phyloP scores from a whole-genome alignment of 2,113 vertebrate genomes.

The Meriones unguiculatus region DNA sequence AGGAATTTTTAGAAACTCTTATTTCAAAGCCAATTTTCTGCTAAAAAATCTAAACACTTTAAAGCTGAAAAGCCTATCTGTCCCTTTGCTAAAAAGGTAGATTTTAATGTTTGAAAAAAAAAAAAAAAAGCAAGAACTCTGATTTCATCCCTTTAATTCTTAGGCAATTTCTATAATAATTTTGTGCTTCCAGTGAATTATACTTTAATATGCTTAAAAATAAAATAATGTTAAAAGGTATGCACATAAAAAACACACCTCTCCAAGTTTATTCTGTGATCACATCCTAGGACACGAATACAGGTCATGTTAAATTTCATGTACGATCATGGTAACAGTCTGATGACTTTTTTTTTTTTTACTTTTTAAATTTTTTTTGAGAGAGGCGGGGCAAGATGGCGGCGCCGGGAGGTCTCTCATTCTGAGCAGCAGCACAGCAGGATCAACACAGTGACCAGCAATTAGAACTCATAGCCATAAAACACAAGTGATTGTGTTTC shows the following conservation, averaged over 20 bases:
- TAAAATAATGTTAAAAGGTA: background rate
- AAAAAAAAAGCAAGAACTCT: background rate
- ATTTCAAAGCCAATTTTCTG: conserved; percentile 51
- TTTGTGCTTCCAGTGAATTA: conserved; percentile 6
- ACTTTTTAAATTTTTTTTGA: too few relatives aligned
- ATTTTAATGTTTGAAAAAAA: background rate
- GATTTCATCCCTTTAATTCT: background rate
- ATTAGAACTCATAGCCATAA: too few relatives aligned
- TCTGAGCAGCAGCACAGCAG: too few relatives aligned
- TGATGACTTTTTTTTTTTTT: background rate
- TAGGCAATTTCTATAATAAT: background rate
- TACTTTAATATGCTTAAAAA: background rate
- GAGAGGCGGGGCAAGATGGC: too few relatives aligned
- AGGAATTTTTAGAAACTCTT: conserved; percentile 47
- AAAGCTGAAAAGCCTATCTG: background rate
- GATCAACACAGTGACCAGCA: too few relatives aligned
- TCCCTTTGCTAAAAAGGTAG: background rate
- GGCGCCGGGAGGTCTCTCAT: too few relatives aligned
- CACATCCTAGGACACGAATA: background rate
- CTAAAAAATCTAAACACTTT: conserved; percentile 21
- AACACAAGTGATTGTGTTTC: too few relatives aligned
- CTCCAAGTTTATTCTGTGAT: background rate
- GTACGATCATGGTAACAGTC: background rate
- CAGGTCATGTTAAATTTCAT: background rate
- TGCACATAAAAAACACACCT: background rate